Base-by-base conservation (phyloP, 2,797 vertebrate genomes). In the Pyrocephalus nanus region DNA sequence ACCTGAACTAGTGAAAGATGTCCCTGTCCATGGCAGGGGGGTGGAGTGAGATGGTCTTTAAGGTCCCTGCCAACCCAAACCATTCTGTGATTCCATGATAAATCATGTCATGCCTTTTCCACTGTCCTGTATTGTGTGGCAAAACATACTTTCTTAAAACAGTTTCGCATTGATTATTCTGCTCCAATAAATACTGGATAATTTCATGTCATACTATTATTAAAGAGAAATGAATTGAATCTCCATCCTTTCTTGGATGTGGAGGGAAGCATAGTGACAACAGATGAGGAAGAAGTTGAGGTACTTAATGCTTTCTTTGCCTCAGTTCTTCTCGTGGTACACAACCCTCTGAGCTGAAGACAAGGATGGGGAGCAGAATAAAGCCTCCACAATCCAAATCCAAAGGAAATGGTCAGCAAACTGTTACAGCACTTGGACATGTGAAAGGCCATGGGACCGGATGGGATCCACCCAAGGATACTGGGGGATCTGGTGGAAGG, bases 191-290 rank as follows among this genome's bases (percentile, higher is more conserved):
- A 54, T 51, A 40, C 25, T 22, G 65, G 17, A 7, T 29, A 15
- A 47, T 65, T 67, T 51, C 7, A 4, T 4, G 6, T 55, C 25
- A 12, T 3, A 0, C 38, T 48, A 0, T 36, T n/a, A 38, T 8
- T 65, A 12, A 83, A 55, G 53, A 78, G 32, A 79, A 79, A 26
- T 10, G 26, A 66, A 30, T 60, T 53, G 32, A 77, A 19, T 54
- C 32, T 66, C 12, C 40, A 27, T 72, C 47, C 40, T 66, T 54
- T n/a, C 36, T 21, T 48, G 58, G 20, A 15, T 71, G 40, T 18
- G 47, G 40, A 71, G 27, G 40, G 71, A 65, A 65, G 58, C 47
- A 30, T 5, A 14, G 40, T 43, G 76, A 43, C 32, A 54, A 4
- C 6, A 29, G 65, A 8, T 19, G 58, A 43, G 71, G 77, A 76